These are phyloP conservation scores for Oryzias dopingdopingensis DNA, from an alignment of 2,797 vertebrate species.

Conservation along the genomic window DNA sequence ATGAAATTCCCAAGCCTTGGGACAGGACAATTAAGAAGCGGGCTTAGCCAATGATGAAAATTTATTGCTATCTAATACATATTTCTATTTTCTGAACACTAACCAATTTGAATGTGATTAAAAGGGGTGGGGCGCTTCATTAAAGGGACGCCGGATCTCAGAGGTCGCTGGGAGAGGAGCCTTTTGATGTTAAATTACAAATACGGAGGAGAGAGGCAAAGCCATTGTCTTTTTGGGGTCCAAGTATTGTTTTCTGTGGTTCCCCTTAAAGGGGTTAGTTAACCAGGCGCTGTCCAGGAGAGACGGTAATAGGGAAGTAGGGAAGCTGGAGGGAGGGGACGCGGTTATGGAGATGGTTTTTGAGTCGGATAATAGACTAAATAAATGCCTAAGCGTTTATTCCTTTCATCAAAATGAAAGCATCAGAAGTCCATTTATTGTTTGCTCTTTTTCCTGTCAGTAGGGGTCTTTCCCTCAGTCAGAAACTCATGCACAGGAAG, in stretches of 20 bases:
- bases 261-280: slow-evolving; percentile 82
- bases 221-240: slow-evolving; percentile 81
- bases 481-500: slow-evolving; percentile 43
- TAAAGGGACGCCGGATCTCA: slow-evolving; percentile 81
- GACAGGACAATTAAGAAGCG: slow-evolving; percentile 99
- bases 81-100: slow-evolving; percentile 99
- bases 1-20: slow-evolving; percentile 99
- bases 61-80: slow-evolving; percentile 99
- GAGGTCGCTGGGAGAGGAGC: slow-evolving; percentile 82
- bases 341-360: slow-evolving; percentile 68
- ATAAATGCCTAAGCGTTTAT: slow-evolving; percentile 72
- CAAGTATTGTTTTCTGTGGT: slow-evolving; percentile 80
- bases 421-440: slow-evolving; percentile 65
- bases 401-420: slow-evolving; percentile 80
- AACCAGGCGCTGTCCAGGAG: slow-evolving; percentile 72
- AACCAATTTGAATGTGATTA: slow-evolving; percentile 99
- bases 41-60: slow-evolving; percentile 99
- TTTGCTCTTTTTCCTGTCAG: slow-evolving; percentile 62
- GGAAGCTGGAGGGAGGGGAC: slow-evolving; percentile 36
- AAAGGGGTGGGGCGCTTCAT: slow-evolving; percentile 87
- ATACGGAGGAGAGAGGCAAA: slow-evolving; percentile 77
- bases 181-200: slow-evolving; percentile 90
- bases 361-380: slow-evolving; percentile 74
- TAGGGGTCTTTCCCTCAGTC: slow-evolving; percentile 42
- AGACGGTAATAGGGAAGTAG: slow-evolving; percentile 70